Percentiles rank a stretch among this genome's conserved stretches.
These are phyloP conservation scores for Heteractis magnifica DNA, from an alignment of 92 coral and sea anemone genomes.

Conservation along the genomic window DNA sequence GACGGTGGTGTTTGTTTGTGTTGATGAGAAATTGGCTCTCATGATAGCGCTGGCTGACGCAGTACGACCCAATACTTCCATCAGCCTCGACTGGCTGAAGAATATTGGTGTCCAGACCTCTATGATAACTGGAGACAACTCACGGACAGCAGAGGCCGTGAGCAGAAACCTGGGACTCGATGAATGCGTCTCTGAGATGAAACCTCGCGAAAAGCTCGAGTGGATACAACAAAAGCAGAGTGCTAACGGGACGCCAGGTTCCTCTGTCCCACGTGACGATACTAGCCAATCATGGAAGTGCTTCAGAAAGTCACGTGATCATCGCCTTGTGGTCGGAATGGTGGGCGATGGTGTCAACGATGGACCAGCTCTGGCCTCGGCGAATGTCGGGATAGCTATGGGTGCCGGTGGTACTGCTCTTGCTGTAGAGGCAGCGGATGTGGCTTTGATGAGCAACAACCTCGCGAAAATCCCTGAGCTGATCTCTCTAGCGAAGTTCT, in stretches of 20 bases:
- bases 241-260: not conserved
- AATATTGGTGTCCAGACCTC: slow-evolving; percentile 82
- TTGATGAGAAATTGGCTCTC: slow-evolving; percentile 69
- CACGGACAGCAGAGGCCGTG: slow-evolving; percentile 97
- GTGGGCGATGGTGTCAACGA: slow-evolving; percentile 99
- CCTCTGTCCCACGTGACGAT: not conserved
- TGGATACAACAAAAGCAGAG: slow-evolving; percentile 76
- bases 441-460: slow-evolving; percentile 94
- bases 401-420: slow-evolving; percentile 99
- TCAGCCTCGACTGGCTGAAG: slow-evolving; percentile 74
- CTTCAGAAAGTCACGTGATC: slow-evolving; percentile 6
- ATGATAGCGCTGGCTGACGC: slow-evolving; percentile 97
- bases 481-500: slow-evolving; percentile 74
- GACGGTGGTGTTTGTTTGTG: slow-evolving; percentile 91
- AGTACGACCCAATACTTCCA: slow-evolving; percentile 72
- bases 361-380: slow-evolving; percentile 98
- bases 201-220: slow-evolving; percentile 86
- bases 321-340: slow-evolving; percentile 77
- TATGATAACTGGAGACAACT: slow-evolving; percentile 97
- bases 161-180: slow-evolving; percentile 73
- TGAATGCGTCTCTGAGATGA: slow-evolving; percentile 91
- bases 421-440: slow-evolving; percentile 98
- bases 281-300: not conserved
- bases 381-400: slow-evolving; percentile 97
- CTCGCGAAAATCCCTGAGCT: slow-evolving; percentile 93